Evolutionary conservation across 2,888 invertebrate species (phyloP).

Genomic region (Eledone cirrhosa): DNA sequence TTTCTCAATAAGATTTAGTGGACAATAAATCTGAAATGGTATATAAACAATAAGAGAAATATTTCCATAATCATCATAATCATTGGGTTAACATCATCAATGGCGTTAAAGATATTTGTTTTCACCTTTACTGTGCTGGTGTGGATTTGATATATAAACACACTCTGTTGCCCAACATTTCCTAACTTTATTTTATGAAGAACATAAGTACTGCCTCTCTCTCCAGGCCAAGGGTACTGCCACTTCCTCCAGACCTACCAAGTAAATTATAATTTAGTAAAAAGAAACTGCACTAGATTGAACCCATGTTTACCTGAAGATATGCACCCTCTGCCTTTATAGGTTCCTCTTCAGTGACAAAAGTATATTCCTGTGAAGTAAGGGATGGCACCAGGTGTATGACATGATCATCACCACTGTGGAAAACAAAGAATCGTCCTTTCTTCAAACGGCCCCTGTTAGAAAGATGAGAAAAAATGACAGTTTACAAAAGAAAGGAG

Average conservation of each 20-base stretch:
- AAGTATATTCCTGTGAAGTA: slow-evolving; percentile 42
- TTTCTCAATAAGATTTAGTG: slow-evolving; percentile 40
- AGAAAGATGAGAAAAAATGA: slow-evolving; percentile 23
- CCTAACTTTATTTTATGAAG: too few species aligned
- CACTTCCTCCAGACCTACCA: too few species aligned
- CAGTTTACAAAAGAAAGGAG: too few species aligned
- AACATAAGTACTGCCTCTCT: too few species aligned
- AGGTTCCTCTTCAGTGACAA: slow-evolving; percentile 47
- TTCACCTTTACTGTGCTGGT: too few species aligned
- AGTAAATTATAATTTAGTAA: too few species aligned
- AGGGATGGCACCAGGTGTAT: slow-evolving; percentile 53
- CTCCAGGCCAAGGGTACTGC: too few species aligned
- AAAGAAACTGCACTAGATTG: not conserved
- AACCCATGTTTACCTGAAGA: slow-evolving; percentile 43
- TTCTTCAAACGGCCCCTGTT: slow-evolving; percentile 52
- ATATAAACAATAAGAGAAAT: not conserved
- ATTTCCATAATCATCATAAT: not conserved
- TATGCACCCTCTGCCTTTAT: slow-evolving; percentile 47
- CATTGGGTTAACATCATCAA: not conserved
- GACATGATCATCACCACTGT: slow-evolving; percentile 49
- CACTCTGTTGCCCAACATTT: too few species aligned
- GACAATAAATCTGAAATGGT: slow-evolving; percentile 45
- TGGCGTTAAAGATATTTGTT: too few species aligned
- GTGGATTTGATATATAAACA: too few species aligned
- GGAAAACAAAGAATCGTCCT: slow-evolving; percentile 55